These are phyloP conservation scores for Noctua pronuba DNA, from an alignment of 2,888 invertebrate species.

Conservation along the genomic window DNA sequence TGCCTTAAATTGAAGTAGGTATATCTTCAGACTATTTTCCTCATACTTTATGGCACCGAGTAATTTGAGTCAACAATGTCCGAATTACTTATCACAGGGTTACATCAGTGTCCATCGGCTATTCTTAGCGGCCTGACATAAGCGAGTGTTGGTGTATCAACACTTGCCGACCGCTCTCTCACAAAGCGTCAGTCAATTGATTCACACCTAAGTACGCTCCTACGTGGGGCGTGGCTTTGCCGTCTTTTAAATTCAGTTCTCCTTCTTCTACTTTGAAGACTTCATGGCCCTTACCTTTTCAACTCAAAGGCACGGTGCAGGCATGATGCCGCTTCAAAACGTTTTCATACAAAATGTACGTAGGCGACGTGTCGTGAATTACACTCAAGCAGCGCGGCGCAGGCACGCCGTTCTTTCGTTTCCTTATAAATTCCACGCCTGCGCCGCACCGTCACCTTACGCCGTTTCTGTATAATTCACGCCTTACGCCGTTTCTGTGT, in stretches of 20 bases:
- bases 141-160: conserved; percentile 42
- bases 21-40: not conserved
- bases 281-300: not conserved
- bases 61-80: conserved; percentile 33
- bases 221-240: not conserved
- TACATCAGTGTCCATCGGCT: conserved; percentile 67
- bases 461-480: too few relatives aligned
- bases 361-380: too few relatives aligned
- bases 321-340: too few relatives aligned
- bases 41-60: not conserved
- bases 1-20: not conserved
- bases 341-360: too few relatives aligned
- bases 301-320: too few relatives aligned
- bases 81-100: conserved; percentile 53
- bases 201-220: conserved; percentile 4
- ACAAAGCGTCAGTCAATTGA: conserved; percentile 47
- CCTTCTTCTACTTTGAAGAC: not conserved
- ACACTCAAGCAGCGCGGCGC: too few relatives aligned
- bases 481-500: too few relatives aligned
- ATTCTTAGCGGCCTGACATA: conserved; percentile 65
- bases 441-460: too few relatives aligned
- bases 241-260: not conserved
- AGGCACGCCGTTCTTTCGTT: too few relatives aligned
- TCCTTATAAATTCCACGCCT: too few relatives aligned
- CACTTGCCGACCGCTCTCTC: conserved; percentile 36